Evolutionary conservation across 2,888 invertebrate genomes (phyloP).

Genomic region (Calliphora vomitoria): DNA sequence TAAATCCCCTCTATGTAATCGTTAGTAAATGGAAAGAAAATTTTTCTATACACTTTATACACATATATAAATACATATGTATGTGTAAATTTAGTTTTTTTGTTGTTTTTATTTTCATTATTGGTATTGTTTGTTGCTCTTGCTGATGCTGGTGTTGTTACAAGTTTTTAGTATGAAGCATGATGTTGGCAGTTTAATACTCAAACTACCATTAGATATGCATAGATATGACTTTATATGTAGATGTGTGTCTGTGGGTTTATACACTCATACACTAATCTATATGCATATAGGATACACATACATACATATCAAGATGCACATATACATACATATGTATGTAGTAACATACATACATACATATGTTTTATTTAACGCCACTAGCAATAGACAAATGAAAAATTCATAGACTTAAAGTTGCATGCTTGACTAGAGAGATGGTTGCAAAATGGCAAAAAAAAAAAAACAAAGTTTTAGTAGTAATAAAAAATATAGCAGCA

Average conservation of each 20-base stretch:
- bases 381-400: conserved; percentile 78
- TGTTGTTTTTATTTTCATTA: not conserved
- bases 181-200: conserved; percentile 62
- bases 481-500: conserved; percentile 51
- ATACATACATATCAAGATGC: conserved; percentile 14
- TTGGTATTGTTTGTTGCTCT: conserved; percentile 33
- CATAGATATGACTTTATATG: conserved; percentile 49
- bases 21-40: conserved; percentile 40
- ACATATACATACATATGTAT: not conserved
- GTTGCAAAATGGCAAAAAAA: conserved; percentile 45
- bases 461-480: not conserved
- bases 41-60: not conserved
- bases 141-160: conserved; percentile 42
- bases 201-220: conserved; percentile 59
- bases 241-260: conserved; percentile 8
- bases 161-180: conserved; percentile 40
- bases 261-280: conserved; percentile 11
- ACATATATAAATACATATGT: too few species aligned
- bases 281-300: conserved; percentile 16
- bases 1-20: conserved; percentile 50
- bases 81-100: not conserved
- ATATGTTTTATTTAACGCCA: conserved; percentile 79
- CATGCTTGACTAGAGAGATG: conserved; percentile 74
- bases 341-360: not conserved
- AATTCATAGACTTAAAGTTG: conserved; percentile 73